phyloP scores from a whole-genome alignment of 2,113 vertebrate species.

The Tenebrosternarchus preto region DNA sequence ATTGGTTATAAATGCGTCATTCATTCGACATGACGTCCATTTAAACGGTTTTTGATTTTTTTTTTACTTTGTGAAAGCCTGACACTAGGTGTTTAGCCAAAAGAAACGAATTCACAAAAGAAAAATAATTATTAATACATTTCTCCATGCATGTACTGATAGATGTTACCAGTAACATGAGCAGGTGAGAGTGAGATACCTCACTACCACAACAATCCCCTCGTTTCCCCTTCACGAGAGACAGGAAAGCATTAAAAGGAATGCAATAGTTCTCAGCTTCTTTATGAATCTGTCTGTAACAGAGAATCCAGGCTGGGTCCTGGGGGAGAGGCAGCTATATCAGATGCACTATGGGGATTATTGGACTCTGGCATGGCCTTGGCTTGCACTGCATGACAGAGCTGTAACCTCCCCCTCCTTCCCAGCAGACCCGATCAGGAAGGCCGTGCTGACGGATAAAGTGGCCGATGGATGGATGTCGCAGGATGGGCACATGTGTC shows the following conservation, averaged over 20 bases:
- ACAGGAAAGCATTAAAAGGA: slow-evolving; percentile 33
- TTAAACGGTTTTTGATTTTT: too few relatives aligned
- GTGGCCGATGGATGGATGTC: slow-evolving; percentile 42
- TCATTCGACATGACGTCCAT: too few relatives aligned
- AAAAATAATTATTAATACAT: neutral
- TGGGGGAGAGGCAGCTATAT: slow-evolving; percentile 41
- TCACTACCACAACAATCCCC: neutral
- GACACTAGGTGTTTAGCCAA: too few relatives aligned
- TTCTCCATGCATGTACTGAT: neutral
- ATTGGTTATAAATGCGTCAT: too few relatives aligned
- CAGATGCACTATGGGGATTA: slow-evolving; percentile 63
- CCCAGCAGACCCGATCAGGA: slow-evolving; percentile 60
- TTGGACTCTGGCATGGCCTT: slow-evolving; percentile 57
- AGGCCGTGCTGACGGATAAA: slow-evolving; percentile 40
- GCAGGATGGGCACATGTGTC: slow-evolving; percentile 62
- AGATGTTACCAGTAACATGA: neutral
- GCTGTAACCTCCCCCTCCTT: slow-evolving; percentile 60
- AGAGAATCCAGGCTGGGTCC: slow-evolving; percentile 47
- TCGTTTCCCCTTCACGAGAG: neutral
- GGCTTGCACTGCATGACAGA: too few relatives aligned
- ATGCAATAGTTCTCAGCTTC: slow-evolving; percentile 38
- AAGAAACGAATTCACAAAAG: neutral
- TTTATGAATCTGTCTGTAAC: slow-evolving; percentile 40
- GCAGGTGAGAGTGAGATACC: neutral
- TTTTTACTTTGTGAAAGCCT: neutral